Conservation (phyloP, 2,797 vertebrate genomes). For the Urophycis tenuis region DNA sequence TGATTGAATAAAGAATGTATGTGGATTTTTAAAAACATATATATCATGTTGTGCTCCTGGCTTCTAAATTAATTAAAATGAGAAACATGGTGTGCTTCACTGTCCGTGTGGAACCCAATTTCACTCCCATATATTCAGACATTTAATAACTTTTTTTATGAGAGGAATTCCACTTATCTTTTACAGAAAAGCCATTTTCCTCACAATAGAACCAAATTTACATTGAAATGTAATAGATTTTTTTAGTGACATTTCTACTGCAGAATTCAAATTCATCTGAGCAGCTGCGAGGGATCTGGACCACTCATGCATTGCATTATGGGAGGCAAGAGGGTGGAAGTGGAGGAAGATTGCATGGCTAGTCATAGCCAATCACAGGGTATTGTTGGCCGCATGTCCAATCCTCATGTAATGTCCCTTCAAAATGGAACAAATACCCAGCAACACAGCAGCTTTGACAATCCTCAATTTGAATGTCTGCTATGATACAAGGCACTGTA, state of each 20-base stretch:
- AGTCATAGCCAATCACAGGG: constrained; percentile 45
- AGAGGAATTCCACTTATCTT: constrained; percentile 20
- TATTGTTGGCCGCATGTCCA: constrained; percentile 36
- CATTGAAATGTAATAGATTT: constrained; percentile 51
- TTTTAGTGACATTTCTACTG: constrained; percentile 45
- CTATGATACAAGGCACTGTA: too few relatives aligned
- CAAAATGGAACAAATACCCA: constrained; percentile 28
- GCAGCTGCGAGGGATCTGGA: constrained; percentile 33
- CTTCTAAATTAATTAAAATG: not conserved
- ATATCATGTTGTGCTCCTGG: not conserved
- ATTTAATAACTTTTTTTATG: not conserved
- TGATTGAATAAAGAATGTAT: not conserved
- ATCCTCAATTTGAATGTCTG: too few relatives aligned
- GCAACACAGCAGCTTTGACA: constrained; percentile 20
- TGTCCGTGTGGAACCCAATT: not conserved
- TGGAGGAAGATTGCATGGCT: constrained; percentile 57
- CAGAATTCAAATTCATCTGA: constrained; percentile 50
- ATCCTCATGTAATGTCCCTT: constrained; percentile 25
- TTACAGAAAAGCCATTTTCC: constrained; percentile 28
- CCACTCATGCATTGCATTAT: constrained; percentile 35
- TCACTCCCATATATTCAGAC: constrained; percentile 9
- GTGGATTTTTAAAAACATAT: not conserved
- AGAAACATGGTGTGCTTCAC: not conserved
- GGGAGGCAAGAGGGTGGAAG: constrained; percentile 44
- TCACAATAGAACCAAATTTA: constrained; percentile 37